Evolutionary conservation across 1,140 invertebrate genomes (phyloP).

Genomic region (Lepeophtheirus salmonis): DNA sequence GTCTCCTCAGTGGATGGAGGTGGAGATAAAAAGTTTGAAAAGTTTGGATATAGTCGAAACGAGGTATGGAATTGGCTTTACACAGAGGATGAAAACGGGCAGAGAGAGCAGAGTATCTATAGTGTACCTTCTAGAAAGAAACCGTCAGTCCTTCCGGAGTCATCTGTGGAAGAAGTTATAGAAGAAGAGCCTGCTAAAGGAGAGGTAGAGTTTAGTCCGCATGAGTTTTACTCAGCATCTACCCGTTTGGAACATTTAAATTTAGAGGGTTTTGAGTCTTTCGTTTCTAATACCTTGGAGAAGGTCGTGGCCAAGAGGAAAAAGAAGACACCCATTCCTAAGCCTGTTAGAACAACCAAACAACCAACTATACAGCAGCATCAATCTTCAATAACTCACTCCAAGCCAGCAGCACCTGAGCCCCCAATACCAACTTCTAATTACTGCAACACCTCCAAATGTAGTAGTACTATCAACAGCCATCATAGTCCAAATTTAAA

Average conservation of each 20-base stretch:
- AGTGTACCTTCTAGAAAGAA: neutral
- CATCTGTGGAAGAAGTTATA: neutral
- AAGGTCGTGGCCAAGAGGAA: neutral
- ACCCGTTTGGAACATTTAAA: conserved; percentile 1
- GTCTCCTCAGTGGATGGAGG: neutral
- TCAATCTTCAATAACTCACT: too few species aligned
- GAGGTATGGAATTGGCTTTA: conserved; percentile 19
- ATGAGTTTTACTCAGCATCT: conserved; percentile 7
- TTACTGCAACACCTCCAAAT: neutral
- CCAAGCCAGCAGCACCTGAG: neutral
- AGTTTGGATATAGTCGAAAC: conserved; percentile 11
- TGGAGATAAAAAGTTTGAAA: neutral
- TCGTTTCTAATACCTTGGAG: conserved; percentile 14
- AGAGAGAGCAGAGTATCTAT: too few species aligned
- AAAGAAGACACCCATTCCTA: neutral
- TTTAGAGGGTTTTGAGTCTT: conserved; percentile 14
- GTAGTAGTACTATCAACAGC: conserved; percentile 1
- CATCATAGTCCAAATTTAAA: neutral
- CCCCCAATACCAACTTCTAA: neutral
- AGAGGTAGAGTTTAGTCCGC: conserved; percentile 5
- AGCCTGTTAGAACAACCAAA: neutral
- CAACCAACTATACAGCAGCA: too few species aligned
- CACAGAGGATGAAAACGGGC: conserved; percentile 6
- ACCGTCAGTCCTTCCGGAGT: neutral
- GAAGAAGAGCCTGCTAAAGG: neutral